These are phyloP conservation scores for Anableps anableps DNA, from an alignment of 2,797 vertebrate genomes.

Conservation along the genomic window DNA sequence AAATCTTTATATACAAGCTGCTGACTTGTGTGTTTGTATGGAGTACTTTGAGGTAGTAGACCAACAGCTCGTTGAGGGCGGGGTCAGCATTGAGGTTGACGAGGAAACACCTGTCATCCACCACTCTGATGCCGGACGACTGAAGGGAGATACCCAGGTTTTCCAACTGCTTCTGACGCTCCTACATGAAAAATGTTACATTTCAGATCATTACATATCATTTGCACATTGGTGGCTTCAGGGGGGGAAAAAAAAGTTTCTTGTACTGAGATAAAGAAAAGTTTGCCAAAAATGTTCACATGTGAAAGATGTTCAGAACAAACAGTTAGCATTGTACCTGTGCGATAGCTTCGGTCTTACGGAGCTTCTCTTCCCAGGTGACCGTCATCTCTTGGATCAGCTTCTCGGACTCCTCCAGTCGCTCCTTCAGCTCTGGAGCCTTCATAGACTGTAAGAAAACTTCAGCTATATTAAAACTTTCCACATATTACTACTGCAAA, in stretches of 20 bases:
- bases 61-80: slow-evolving; percentile 97
- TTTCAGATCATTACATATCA: not conserved
- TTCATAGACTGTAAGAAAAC: slow-evolving; percentile 67
- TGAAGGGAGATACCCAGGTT: slow-evolving; percentile 97
- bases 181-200: slow-evolving; percentile 72
- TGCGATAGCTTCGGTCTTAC: slow-evolving; percentile 89
- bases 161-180: slow-evolving; percentile 95
- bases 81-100: slow-evolving; percentile 98
- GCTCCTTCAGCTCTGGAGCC: slow-evolving; percentile 85
- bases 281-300: not conserved
- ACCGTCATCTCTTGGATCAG: slow-evolving; percentile 91
- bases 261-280: not conserved
- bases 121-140: slow-evolving; percentile 96
- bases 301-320: not conserved
- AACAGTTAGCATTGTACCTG: slow-evolving; percentile 73
- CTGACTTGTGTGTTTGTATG: not conserved
- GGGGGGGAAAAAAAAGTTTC: not conserved
- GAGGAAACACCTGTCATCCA: slow-evolving; percentile 96
- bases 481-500: slow-evolving; percentile 82
- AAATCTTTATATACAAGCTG: not conserved
- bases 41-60: slow-evolving; percentile 96
- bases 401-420: slow-evolving; percentile 87
- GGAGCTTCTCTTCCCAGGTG: slow-evolving; percentile 91
- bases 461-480: slow-evolving; percentile 70
- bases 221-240: not conserved